These are phyloP conservation scores for Nycticryphes semicollaris DNA, from an alignment of 2,113 vertebrate species.

Conservation along the genomic window DNA sequence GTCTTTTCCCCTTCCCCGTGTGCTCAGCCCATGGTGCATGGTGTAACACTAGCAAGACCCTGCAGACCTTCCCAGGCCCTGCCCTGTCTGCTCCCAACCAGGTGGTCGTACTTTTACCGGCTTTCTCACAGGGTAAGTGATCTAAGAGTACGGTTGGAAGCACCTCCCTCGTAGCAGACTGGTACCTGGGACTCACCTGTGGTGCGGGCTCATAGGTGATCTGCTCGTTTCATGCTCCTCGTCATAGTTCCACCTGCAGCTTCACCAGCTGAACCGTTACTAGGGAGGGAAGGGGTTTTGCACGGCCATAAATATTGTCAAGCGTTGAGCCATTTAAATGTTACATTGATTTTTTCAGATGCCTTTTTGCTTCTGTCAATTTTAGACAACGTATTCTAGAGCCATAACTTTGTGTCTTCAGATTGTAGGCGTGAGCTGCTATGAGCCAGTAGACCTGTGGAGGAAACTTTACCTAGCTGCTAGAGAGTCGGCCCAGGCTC, in stretches of 20 bases:
- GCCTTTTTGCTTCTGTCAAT: conserved; percentile 68
- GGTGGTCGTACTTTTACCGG: not conserved
- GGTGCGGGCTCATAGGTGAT: not conserved
- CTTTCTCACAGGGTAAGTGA: conserved; percentile 5
- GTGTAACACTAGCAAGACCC: conserved; percentile 6
- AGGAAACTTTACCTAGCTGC: conserved; percentile 8
- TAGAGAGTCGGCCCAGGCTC: not conserved
- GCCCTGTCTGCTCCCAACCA: not conserved
- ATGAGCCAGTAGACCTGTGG: conserved; percentile 60
- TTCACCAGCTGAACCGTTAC: not conserved
- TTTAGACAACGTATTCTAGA: conserved; percentile 61
- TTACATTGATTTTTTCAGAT: conserved; percentile 19
- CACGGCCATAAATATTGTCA: not conserved
- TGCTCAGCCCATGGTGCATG: conserved; percentile 53
- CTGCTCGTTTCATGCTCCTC: not conserved
- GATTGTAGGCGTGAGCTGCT: conserved; percentile 64
- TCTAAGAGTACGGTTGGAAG: not conserved
- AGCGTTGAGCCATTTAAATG: conserved; percentile 41
- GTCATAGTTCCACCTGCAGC: not conserved
- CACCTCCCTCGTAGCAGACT: not conserved
- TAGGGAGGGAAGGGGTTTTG: not conserved
- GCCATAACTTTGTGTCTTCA: conserved; percentile 67
- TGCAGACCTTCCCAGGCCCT: conserved; percentile 14
- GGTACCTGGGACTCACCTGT: not conserved
- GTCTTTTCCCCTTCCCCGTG: not conserved